A percentile compares a stretch with the other conserved stretches of the same genome.
phyloP scores from a whole-genome alignment of 2,113 vertebrate species.

The Microcebus jonahi region DNA sequence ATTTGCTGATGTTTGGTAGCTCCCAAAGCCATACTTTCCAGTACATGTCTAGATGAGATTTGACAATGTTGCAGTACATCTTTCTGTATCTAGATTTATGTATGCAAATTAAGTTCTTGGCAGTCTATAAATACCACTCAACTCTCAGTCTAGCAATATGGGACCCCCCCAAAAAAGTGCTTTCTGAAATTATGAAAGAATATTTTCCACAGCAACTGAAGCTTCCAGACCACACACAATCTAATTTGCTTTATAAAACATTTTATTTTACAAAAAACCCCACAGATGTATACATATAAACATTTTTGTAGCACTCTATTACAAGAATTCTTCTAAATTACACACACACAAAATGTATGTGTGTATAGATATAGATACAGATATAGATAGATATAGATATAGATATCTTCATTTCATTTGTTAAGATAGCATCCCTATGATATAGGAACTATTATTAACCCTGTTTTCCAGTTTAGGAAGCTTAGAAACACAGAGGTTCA shows the following conservation, averaged over 20 bases:
- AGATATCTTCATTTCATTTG: neutral
- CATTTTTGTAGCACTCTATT: neutral
- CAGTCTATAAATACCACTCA: neutral
- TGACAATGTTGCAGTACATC: conserved; percentile 36
- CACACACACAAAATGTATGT: neutral
- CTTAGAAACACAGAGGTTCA: neutral
- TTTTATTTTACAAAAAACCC: neutral
- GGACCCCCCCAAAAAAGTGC: neutral
- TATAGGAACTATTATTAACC: neutral
- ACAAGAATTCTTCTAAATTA: neutral
- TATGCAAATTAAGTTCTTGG: conserved; percentile 49
- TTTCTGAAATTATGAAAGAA: neutral
- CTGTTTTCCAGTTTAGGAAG: neutral
- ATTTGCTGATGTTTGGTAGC: conserved; percentile 59
- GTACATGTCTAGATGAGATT: conserved; percentile 43
- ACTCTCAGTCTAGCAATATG: neutral
- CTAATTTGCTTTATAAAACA: neutral
- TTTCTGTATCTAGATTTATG: conserved; percentile 36
- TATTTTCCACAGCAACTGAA: neutral
- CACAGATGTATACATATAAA: neutral
- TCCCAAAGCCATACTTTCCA: conserved; percentile 22
- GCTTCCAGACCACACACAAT: neutral
- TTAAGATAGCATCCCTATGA: neutral
- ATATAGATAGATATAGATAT: neutral
- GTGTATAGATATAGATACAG: neutral